Conservation (phyloP, 1,140 invertebrate genomes). For the Drosophila ambigua region DNA sequence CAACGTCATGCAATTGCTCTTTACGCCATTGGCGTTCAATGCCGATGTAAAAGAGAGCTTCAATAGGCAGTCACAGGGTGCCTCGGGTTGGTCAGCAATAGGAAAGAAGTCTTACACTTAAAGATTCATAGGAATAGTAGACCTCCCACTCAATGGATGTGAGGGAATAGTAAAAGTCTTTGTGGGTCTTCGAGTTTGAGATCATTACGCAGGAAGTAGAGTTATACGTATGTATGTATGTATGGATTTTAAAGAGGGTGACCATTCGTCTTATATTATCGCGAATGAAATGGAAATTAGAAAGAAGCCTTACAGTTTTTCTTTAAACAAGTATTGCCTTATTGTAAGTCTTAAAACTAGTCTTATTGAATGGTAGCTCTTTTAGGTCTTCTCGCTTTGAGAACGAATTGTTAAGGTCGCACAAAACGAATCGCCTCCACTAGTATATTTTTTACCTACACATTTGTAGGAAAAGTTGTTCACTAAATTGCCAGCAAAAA, state of each 20-base stretch:
- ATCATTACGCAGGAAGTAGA: too few relatives aligned
- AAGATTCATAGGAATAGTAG: too few relatives aligned
- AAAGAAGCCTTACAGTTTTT: constrained; percentile 1
- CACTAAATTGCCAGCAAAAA: too few relatives aligned
- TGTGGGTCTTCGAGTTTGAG: too few relatives aligned
- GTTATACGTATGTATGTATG: too few relatives aligned
- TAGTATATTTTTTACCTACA: not conserved
- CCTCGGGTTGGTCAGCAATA: not conserved
- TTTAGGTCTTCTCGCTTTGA: constrained; percentile 7
- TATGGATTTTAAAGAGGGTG: too few relatives aligned
- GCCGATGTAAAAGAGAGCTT: constrained; percentile 39
- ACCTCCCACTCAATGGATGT: too few relatives aligned
- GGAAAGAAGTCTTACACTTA: constrained; percentile 13
- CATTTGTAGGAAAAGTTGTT: not conserved
- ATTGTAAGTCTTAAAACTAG: too few relatives aligned
- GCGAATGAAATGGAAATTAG: too few relatives aligned
- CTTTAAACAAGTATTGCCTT: not conserved
- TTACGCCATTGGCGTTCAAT: constrained; percentile 66
- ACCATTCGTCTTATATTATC: too few relatives aligned
- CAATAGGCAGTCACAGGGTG: constrained; percentile 71
- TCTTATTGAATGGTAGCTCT: not conserved
- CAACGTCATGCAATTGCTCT: constrained; percentile 67
- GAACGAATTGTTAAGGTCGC: not conserved
- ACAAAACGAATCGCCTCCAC: not conserved
- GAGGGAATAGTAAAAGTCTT: too few relatives aligned